Conservation (phyloP, 2,888 invertebrate genomes). For the Epinotia nisella region DNA sequence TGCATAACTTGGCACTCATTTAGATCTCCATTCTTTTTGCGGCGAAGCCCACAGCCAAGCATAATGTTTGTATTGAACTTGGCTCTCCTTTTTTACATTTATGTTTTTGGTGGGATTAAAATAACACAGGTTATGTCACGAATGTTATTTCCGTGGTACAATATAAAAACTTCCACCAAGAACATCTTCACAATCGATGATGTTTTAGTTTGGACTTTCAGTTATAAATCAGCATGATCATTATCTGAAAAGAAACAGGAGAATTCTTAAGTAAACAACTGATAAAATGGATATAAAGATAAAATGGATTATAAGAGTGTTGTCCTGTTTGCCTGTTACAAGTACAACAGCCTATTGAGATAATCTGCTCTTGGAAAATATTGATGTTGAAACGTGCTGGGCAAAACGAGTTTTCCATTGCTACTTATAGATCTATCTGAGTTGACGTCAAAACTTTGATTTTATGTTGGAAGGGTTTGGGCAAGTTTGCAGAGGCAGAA, state of each 20-base stretch:
- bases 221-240: constrained; percentile 9
- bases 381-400: constrained; percentile 10
- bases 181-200: not conserved
- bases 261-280: constrained; percentile 21
- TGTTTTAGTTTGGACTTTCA: not conserved
- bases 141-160: constrained; percentile 26
- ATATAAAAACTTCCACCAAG: not conserved
- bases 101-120: too few relatives aligned
- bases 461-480: not conserved
- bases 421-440: not conserved
- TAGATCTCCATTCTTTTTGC: too few relatives aligned
- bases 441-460: constrained; percentile 4
- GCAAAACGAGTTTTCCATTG: not conserved
- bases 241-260: constrained; percentile 24
- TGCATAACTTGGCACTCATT: too few relatives aligned
- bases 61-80: too few relatives aligned
- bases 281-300: too few relatives aligned
- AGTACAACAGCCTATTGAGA: constrained; percentile 10
- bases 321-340: constrained; percentile 19
- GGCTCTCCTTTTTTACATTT: too few relatives aligned
- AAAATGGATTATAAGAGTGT: constrained; percentile 21
- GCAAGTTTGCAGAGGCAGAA: constrained; percentile 6
- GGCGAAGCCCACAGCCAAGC: too few relatives aligned
- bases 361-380: constrained; percentile 16
- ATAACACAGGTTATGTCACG: too few relatives aligned